Conservation (phyloP, 2,888 invertebrate genomes). For the Mythimna ferrago region DNA sequence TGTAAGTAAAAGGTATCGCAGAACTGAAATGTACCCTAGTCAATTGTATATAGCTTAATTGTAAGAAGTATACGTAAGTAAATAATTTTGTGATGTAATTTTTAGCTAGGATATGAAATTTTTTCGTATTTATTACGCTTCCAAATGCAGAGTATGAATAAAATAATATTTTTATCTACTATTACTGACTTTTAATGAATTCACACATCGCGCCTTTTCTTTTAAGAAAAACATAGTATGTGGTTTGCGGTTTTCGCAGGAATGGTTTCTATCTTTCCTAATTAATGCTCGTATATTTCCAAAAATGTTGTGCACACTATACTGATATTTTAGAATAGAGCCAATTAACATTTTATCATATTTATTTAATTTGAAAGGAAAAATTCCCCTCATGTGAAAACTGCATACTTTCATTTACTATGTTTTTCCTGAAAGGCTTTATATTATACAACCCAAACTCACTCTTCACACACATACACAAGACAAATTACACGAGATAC, state of each 20-base stretch:
- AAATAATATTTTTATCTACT: constrained; percentile 89
- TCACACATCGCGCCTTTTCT: background rate
- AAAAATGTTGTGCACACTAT: no score
- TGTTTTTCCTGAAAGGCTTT: no score
- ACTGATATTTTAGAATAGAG: no score
- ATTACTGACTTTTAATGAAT: constrained; percentile 75
- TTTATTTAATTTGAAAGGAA: no score
- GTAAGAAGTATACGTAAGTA: constrained; percentile 80
- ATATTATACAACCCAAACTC: constrained; percentile 22
- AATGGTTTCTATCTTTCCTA: no score
- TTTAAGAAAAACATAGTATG: no score
- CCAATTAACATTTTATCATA: no score
- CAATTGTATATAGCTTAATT: constrained; percentile 88
- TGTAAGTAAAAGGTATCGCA: constrained; percentile 80
- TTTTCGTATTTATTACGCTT: constrained; percentile 90
- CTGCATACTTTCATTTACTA: no score
- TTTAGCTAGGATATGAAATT: constrained; percentile 87
- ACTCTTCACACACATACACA: constrained; percentile 34
- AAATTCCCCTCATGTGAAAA: no score
- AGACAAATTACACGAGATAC: constrained; percentile 33
- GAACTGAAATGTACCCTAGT: constrained; percentile 91
- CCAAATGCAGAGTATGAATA: constrained; percentile 89
- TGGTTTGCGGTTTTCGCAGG: no score
- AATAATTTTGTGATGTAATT: constrained; percentile 89
- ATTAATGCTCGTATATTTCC: no score